Percentiles rank a stretch among this genome's conserved stretches.
phyloP scores from a whole-genome alignment of 2,113 vertebrate species.

The Cygnus buccinator region DNA sequence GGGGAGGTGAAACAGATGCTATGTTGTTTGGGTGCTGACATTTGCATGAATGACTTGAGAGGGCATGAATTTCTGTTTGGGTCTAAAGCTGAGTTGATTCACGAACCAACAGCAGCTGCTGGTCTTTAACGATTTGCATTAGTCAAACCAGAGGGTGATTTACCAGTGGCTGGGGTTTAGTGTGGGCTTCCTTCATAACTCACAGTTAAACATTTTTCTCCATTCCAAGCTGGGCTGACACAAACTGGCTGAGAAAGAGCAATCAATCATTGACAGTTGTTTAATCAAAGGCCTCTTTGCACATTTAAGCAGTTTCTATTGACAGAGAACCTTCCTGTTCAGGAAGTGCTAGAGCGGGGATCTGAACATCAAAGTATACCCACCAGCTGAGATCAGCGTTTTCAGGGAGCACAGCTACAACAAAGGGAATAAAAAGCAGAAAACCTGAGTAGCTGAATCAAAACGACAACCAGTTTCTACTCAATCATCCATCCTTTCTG shows the following conservation, averaged over 20 bases:
- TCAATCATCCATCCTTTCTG: neutral
- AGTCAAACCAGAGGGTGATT: conserved; percentile 3
- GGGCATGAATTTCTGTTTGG: neutral
- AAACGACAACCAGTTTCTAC: neutral
- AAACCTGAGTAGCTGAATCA: neutral
- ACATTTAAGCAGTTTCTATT: neutral
- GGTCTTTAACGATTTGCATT: neutral
- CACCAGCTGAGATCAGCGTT: neutral
- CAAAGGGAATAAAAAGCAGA: neutral
- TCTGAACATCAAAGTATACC: neutral
- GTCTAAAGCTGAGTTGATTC: neutral
- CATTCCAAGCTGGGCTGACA: neutral
- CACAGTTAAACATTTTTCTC: neutral
- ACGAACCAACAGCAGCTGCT: neutral
- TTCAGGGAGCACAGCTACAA: conserved; percentile 9
- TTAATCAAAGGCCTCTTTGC: conserved; percentile 27
- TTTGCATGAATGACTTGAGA: neutral
- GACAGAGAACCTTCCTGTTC: conserved; percentile 21
- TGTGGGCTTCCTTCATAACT: neutral
- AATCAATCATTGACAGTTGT: neutral
- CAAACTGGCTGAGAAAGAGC: conserved; percentile 23
- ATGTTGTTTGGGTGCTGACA: neutral
- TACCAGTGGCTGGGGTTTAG: neutral
- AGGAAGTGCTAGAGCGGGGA: neutral
- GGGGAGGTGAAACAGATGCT: neutral